These are phyloP conservation scores for Plumapathes pennacea DNA, from an alignment of 92 coral and sea anemone species.

Conservation along the genomic window DNA sequence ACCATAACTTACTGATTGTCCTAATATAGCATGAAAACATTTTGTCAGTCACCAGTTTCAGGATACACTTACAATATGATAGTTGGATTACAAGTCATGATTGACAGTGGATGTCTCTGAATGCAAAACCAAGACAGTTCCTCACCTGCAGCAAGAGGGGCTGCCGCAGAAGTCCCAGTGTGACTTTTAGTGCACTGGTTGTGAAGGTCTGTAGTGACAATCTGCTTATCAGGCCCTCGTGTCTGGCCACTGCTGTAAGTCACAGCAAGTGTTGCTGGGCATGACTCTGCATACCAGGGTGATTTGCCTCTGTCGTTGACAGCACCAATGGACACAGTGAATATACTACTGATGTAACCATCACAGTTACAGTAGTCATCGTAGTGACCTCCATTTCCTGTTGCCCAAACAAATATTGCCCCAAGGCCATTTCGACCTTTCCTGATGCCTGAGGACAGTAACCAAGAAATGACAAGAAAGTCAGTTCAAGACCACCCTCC, in stretches of 20 bases:
- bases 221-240: constrained; percentile 68
- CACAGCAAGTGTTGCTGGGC: constrained; percentile 95
- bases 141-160: constrained; percentile 99
- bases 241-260: constrained; percentile 93
- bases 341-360: constrained; percentile 97
- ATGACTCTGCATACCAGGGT: constrained; percentile 99
- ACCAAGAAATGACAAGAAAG: not conserved
- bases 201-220: constrained; percentile 87
- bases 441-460: constrained; percentile 61
- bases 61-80: no score
- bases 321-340: constrained; percentile 94
- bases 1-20: no score
- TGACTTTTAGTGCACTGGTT: constrained; percentile 79
- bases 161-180: constrained; percentile 99
- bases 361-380: constrained; percentile 97
- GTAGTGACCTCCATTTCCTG: constrained; percentile 94
- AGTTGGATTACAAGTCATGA: no score
- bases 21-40: no score
- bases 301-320: constrained; percentile 93
- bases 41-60: no score
- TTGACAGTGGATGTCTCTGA: no score
- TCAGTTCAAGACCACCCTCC: not conserved
- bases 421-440: constrained; percentile 95
- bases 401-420: constrained; percentile 99
- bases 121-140: no score